Base-by-base conservation (phyloP, 2,888 invertebrate genomes). In the Eupelmus urozonus region DNA sequence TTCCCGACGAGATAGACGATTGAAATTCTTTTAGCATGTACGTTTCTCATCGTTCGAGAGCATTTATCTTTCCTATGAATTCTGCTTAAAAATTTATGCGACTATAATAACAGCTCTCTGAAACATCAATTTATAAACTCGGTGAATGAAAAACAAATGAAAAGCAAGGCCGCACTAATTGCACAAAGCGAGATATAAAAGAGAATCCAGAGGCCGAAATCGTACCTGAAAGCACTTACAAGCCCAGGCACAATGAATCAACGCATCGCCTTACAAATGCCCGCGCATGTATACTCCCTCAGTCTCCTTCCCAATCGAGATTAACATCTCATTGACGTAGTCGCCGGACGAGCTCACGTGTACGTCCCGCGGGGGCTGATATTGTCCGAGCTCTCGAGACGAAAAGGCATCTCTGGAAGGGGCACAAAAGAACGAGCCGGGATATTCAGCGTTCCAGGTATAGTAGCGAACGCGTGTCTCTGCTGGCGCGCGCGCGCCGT, bases 261-360 rank as follows among this genome's bases (percentile, higher is more conserved):
- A 70, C 69, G 59, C 69, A 45, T 45, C 69, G 42, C 53, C 55
- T 55, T 40, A 25, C 40, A 55, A 53, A 67, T 53, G 40, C 20
- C 2, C 53, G n/a, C 23, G 23, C 29, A 34, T 20, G 34, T 53
- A 49, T 5, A 45, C 13, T 53, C 20, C 53, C 4, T 11, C n/a
- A 2, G 49, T 16, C 40, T 45, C n/a, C 40, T 51, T 16, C n/a
- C 60, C 25, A 20, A 13, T 1, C 25, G 42, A 74, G 74, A 74
- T 74, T 60, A 74, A 67, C 74, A 74, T 74, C 66, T 66, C 74
- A 74, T 67, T 67, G 74, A 67, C 51, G 74, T 74, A 66, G 49
- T 65, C 66, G 59, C 27, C 3, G n/a, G n/a, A n/a, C n/a, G n/a
- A n/a, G 57, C 57, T 23, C 23, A 16, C 4, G 27, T 5, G n/a